phyloP scores from a whole-genome alignment of 2,113 vertebrate genomes.

The Nycticryphes semicollaris region DNA sequence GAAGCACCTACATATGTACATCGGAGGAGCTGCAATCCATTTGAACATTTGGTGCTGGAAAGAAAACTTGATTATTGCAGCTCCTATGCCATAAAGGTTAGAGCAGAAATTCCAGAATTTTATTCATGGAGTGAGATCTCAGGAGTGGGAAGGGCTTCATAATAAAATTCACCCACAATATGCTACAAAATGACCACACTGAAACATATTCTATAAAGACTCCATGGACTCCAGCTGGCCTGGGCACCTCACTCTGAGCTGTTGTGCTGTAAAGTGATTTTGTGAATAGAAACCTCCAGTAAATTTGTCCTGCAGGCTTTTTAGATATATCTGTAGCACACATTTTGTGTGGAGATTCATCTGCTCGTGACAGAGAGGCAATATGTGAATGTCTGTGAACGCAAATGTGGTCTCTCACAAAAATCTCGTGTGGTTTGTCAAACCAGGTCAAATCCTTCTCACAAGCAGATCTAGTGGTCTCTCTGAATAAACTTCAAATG shows the following conservation, averaged over 20 bases:
- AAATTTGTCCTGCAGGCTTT: not conserved
- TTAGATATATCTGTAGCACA: not conserved
- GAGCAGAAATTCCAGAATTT: not conserved
- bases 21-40: not conserved
- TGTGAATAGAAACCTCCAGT: not conserved
- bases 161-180: not conserved
- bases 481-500: not conserved
- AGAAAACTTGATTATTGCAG: not conserved
- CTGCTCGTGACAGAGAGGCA: not conserved
- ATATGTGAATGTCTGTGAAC: not conserved
- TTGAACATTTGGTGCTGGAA: not conserved
- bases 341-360: not conserved
- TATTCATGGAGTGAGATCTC: not conserved
- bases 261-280: not conserved
- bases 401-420: not conserved
- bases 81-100: not conserved
- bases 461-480: not conserved
- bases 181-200: not conserved
- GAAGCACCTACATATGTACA: not conserved
- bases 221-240: not conserved
- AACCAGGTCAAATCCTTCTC: not conserved
- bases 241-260: not conserved
- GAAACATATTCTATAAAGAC: not conserved
- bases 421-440: not conserved
- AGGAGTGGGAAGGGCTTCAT: rapidly evolving